Evolutionary conservation across 2,797 vertebrate species (phyloP).

Genomic region (Thripadectes ignobilis): DNA sequence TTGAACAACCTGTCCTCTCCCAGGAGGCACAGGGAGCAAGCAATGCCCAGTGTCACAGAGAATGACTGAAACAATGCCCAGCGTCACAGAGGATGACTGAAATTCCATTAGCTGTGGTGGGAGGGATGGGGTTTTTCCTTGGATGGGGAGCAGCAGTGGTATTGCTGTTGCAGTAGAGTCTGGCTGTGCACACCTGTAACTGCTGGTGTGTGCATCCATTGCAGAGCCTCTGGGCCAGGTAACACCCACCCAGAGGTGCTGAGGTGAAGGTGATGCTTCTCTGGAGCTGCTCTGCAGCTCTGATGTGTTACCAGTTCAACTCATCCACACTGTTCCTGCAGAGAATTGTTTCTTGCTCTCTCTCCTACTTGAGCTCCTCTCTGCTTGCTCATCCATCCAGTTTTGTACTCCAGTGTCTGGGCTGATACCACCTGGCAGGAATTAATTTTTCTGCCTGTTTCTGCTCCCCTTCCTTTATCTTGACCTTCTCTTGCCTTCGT

Average conservation of each 20-base stretch:
- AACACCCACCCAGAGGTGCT: background rate
- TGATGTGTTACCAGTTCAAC: background rate
- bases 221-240: background rate
- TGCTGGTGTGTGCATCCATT: background rate
- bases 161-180: background rate
- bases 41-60: background rate
- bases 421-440: conserved; percentile 18
- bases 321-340: background rate
- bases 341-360: background rate
- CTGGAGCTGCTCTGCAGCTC: background rate
- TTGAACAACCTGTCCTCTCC: background rate
- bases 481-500: conserved; percentile 48
- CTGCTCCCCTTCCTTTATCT: conserved; percentile 16
- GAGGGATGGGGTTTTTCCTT: background rate
- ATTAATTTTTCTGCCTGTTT: conserved; percentile 23
- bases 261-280: background rate
- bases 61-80: background rate
- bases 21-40: background rate
- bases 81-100: background rate
- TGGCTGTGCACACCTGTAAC: background rate
- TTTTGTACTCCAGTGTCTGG: background rate
- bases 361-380: background rate
- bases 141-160: background rate
- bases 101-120: background rate
- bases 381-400: background rate